These are phyloP conservation scores for Pseudanteris insignis DNA, from an alignment of 2,888 invertebrate species.

Conservation along the genomic window DNA sequence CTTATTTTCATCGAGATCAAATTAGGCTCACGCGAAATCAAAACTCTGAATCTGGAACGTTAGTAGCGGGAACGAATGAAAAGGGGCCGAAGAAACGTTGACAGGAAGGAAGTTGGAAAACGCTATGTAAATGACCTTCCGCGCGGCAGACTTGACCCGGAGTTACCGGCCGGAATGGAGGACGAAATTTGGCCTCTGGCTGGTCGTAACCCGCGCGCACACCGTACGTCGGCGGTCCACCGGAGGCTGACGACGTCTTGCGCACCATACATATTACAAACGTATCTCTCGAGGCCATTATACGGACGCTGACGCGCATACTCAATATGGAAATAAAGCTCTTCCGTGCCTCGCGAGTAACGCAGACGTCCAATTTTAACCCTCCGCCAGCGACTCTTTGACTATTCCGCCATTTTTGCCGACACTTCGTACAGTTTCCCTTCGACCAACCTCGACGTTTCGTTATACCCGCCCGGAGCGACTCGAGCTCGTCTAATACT, in stretches of 20 bases:
- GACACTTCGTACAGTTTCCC: slow-evolving; percentile 45
- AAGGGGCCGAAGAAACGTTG: too few species aligned
- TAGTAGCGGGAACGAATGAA: too few species aligned
- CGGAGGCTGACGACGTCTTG: slow-evolving; percentile 43
- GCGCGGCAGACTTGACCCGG: too few species aligned
- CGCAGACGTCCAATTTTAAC: slow-evolving; percentile 52
- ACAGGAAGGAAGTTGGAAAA: too few species aligned
- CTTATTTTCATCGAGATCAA: too few species aligned
- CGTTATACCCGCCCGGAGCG: too few species aligned
- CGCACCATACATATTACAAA: slow-evolving; percentile 52
- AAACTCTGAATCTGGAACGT: too few species aligned
- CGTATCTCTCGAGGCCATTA: slow-evolving; percentile 55
- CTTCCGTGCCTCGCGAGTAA: slow-evolving; percentile 56
- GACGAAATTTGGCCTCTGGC: slow-evolving; percentile 48
- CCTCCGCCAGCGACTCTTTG: too few species aligned
- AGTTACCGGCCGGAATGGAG: slow-evolving; percentile 47
- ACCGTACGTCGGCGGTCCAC: slow-evolving; percentile 48
- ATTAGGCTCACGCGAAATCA: too few species aligned
- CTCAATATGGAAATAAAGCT: slow-evolving; percentile 60
- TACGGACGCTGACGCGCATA: slow-evolving; percentile 51
- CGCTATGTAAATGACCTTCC: too few species aligned
- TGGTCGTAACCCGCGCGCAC: slow-evolving; percentile 32
- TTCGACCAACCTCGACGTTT: slow-evolving; percentile 30
- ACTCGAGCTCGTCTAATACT: too few species aligned
- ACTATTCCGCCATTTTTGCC: too few species aligned